Base-by-base conservation (phyloP, 2,888 invertebrate species). In the Syritta pipiens region DNA sequence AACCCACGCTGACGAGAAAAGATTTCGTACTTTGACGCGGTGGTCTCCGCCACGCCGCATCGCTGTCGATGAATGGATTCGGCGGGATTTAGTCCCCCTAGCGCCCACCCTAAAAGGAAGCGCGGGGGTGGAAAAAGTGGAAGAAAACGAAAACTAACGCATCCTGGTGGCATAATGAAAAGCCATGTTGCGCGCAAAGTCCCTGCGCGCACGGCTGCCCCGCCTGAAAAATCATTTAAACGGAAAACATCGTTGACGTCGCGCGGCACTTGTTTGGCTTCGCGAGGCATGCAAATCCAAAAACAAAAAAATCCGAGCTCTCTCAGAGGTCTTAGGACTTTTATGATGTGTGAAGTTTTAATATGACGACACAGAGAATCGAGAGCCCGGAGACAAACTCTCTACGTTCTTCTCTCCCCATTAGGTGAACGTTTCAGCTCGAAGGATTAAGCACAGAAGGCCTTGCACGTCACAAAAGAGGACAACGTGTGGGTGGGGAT, bases 311-410 rank as follows among this genome's bases (percentile, higher is more conserved):
- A n/a, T n/a, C n/a, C n/a, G n/a, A n/a, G n/a, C n/a, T n/a, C n/a
- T n/a, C n/a, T n/a, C n/a, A n/a, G n/a, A n/a, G n/a, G n/a, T n/a
- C n/a, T 37, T 28, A 55, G 55, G 55, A 55, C 55, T 71, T 77
- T 67, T 77, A 53, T 77, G 77, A 77, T 71, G 77, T 77, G 77
- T 77, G 65, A 71, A 65, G 65, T 77, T 77, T 71, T 71, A 77
- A 77, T 77, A 77, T 72, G 71, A n/a, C n/a, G n/a, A n/a, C n/a
- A n/a, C n/a, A n/a, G n/a, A 6, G 42, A 48, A 48, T 60, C 53
- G 17, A n/a, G n/a, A n/a, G 14, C 9, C 17, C 14, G 37, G 37
- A 24, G 19, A 44, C 30, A 44, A 19, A 30, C 20, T 32, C 44
- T 12, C 37, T 2, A 46, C 17, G 28, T 62, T 0, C 12, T 35